Evolutionary conservation across 2,113 vertebrate species (phyloP).

Genomic region (Oxyura jamaicensis): DNA sequence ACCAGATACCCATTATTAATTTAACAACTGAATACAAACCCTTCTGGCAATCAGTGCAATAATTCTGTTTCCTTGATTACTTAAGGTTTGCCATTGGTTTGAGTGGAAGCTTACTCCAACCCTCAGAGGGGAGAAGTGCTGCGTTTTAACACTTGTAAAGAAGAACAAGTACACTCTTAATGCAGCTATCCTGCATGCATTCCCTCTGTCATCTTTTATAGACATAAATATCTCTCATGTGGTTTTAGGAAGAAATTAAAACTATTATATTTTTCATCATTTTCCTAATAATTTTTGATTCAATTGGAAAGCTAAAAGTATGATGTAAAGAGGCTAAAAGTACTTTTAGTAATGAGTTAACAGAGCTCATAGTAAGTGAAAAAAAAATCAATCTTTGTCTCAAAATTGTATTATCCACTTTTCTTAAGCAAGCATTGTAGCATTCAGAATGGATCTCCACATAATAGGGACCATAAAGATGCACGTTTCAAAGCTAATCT

Average conservation of each 20-base stretch:
- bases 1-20: conserved; percentile 72
- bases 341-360: not conserved
- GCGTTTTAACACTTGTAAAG: conserved; percentile 47
- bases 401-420: not conserved
- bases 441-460: not conserved
- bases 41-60: conserved; percentile 63
- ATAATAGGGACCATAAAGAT: not conserved
- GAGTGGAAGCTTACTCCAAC: conserved; percentile 22
- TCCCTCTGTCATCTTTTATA: not conserved
- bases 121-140: conserved; percentile 20
- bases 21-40: conserved; percentile 58
- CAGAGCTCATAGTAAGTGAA: not conserved
- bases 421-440: not conserved
- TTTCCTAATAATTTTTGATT: not conserved
- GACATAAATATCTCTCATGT: not conserved
- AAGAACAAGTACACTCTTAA: conserved; percentile 3
- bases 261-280: not conserved
- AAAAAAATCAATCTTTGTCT: not conserved
- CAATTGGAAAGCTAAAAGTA: not conserved
- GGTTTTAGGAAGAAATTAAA: not conserved
- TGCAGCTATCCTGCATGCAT: not conserved
- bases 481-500: not conserved
- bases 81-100: conserved; percentile 46
- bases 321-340: not conserved
- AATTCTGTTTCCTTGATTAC: conserved; percentile 66